phyloP scores from a whole-genome alignment of 2,797 vertebrate species.

The Eupleurogrammus muticus region DNA sequence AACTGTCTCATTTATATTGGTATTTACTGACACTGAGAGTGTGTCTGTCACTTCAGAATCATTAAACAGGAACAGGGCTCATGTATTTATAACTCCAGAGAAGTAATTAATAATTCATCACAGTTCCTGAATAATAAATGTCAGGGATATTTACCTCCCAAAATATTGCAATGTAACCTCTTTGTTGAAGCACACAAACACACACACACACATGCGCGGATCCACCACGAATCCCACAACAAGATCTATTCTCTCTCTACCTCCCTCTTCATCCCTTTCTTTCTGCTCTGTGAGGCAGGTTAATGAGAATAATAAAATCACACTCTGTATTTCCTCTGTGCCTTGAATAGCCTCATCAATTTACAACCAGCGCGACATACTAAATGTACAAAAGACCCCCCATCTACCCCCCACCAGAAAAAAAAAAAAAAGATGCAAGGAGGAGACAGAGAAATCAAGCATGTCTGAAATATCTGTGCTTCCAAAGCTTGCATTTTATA shows the following conservation, averaged over 20 bases:
- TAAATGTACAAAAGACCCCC: constrained; percentile 34
- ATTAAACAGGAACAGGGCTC: constrained; percentile 57
- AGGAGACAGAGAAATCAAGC: constrained; percentile 73
- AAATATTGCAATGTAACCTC: constrained; percentile 74
- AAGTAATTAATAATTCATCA: constrained; percentile 81
- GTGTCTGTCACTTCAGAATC: constrained; percentile 50
- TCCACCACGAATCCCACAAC: constrained; percentile 43
- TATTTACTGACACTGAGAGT: constrained; percentile 38
- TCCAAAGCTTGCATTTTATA: constrained; percentile 79
- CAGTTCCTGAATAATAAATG: constrained; percentile 78
- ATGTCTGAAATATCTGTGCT: constrained; percentile 83
- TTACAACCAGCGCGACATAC: constrained; percentile 81
- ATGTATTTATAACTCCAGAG: constrained; percentile 62
- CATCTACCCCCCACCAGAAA: constrained; percentile 6
- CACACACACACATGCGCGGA: constrained; percentile 11
- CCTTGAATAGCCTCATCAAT: constrained; percentile 87
- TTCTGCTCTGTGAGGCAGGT: constrained; percentile 80
- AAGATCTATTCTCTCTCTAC: constrained; percentile 58
- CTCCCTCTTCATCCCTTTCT: constrained; percentile 65
- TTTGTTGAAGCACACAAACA: constrained; percentile 36
- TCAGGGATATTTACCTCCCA: constrained; percentile 71
- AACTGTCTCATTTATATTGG: constrained; percentile 39
- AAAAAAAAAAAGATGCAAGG: background rate
- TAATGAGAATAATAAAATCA: constrained; percentile 95
- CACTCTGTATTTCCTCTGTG: constrained; percentile 90